Conservation (phyloP, 1,140 invertebrate species). For the Anagrus nilaparvatae region DNA sequence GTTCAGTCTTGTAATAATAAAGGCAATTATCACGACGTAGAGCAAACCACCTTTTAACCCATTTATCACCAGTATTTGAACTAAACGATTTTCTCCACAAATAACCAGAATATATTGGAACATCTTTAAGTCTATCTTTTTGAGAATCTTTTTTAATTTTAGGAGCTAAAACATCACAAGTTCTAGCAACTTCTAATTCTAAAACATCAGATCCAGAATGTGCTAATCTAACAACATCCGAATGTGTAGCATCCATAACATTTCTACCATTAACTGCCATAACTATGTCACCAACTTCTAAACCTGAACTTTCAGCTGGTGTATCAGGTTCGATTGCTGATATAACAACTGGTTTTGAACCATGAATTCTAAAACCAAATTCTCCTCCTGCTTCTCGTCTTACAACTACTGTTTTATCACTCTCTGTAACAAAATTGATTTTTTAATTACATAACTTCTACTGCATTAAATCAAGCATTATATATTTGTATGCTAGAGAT, state of each 20-base stretch:
- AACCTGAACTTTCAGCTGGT: constrained; percentile 78
- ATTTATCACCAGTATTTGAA: constrained; percentile 51
- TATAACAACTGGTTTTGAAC: constrained; percentile 89
- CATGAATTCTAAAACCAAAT: constrained; percentile 92
- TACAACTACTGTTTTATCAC: constrained; percentile 76
- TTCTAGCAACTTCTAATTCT: constrained; percentile 78
- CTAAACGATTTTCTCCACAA: constrained; percentile 57
- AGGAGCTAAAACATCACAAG: constrained; percentile 67
- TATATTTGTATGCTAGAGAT: no score
- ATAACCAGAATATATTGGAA: constrained; percentile 71
- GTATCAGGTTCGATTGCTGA: constrained; percentile 88
- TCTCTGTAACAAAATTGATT: constrained; percentile 58
- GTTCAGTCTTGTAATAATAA: constrained; percentile 89
- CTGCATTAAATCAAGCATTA: no score
- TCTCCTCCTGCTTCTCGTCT: constrained; percentile 69
- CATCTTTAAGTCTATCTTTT: no score
- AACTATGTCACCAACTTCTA: constrained; percentile 90
- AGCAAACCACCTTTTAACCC: constrained; percentile 85
- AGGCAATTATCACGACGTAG: constrained; percentile 85
- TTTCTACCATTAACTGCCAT: constrained; percentile 80
- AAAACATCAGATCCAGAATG: constrained; percentile 77
- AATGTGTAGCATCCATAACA: constrained; percentile 85
- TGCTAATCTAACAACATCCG: constrained; percentile 88
- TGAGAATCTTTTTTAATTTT: no score
- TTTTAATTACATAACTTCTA: no score